phyloP scores from a whole-genome alignment of 2,113 vertebrate genomes.

The Pagrus major region DNA sequence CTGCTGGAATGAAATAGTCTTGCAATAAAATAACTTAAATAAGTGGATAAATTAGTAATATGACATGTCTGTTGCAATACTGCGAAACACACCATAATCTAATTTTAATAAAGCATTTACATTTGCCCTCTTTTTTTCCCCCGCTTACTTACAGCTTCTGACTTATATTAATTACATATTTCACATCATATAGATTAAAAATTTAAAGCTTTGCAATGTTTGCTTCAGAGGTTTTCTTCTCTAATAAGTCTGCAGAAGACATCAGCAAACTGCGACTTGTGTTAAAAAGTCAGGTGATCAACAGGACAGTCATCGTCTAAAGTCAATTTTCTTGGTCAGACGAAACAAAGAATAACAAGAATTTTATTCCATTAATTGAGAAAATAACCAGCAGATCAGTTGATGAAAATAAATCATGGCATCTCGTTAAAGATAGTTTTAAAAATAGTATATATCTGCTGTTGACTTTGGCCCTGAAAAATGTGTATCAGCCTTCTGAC shows the following conservation, averaged over 20 bases:
- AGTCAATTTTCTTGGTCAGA: too few relatives aligned
- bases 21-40: background rate
- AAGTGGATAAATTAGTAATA: background rate
- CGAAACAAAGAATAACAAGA: too few relatives aligned
- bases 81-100: background rate
- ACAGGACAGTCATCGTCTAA: too few relatives aligned
- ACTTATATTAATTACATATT: background rate
- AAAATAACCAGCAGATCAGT: too few relatives aligned
- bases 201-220: background rate
- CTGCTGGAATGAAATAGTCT: background rate
- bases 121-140: background rate
- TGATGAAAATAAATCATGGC: background rate
- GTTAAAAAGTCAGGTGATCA: too few relatives aligned
- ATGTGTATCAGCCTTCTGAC: conserved; percentile 20
- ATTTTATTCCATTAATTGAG: too few relatives aligned
- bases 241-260: background rate
- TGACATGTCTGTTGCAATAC: background rate
- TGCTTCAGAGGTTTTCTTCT: background rate
- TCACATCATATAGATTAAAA: background rate
- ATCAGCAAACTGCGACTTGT: background rate
- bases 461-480: conserved; percentile 34
- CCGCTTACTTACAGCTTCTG: too few relatives aligned
- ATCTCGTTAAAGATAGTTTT: background rate
- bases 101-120: background rate
- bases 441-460: background rate